Conservation (phyloP, 2,888 invertebrate species). For the Schizotus pectinicornis region DNA sequence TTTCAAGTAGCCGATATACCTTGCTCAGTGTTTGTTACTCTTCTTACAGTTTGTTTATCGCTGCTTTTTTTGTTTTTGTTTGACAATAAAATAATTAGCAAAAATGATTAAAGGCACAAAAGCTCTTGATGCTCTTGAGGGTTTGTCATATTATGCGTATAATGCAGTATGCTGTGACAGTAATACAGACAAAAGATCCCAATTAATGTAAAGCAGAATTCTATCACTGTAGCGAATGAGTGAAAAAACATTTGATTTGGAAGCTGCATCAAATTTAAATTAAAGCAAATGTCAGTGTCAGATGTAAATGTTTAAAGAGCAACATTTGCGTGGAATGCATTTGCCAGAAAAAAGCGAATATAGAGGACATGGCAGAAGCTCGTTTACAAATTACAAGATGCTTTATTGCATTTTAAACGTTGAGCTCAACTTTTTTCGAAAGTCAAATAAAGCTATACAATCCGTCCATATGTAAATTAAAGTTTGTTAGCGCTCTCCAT, state of each 20-base stretch:
- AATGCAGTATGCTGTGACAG: slow-evolving; percentile 9
- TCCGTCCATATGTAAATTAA: slow-evolving; percentile 30
- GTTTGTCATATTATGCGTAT: no score
- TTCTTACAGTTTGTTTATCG: no score
- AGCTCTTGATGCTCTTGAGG: no score
- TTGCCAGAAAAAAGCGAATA: slow-evolving; percentile 23
- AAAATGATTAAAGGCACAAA: no score
- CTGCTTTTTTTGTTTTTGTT: no score
- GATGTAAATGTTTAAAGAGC: slow-evolving; percentile 37
- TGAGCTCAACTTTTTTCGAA: slow-evolving; percentile 31
- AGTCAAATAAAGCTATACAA: slow-evolving; percentile 36
- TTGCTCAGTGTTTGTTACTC: neutral
- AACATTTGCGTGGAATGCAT: slow-evolving; percentile 40
- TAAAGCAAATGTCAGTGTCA: slow-evolving; percentile 38
- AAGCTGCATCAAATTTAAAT: slow-evolving; percentile 33
- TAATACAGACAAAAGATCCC: slow-evolving; percentile 17
- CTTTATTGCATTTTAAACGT: slow-evolving; percentile 39
- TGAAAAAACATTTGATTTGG: slow-evolving; percentile 26
- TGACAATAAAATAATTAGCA: no score
- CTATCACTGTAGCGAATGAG: slow-evolving; percentile 21
- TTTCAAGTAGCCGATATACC: slow-evolving; percentile 8
- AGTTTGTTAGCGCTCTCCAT: slow-evolving; percentile 29
- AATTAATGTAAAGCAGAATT: slow-evolving; percentile 20
- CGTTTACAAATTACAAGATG: slow-evolving; percentile 37
- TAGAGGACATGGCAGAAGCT: slow-evolving; percentile 27